A percentile compares a stretch with the other conserved stretches of the same genome.
Conservation (phyloP, 2,797 vertebrate species). For the Premnoplex brunnescens region DNA sequence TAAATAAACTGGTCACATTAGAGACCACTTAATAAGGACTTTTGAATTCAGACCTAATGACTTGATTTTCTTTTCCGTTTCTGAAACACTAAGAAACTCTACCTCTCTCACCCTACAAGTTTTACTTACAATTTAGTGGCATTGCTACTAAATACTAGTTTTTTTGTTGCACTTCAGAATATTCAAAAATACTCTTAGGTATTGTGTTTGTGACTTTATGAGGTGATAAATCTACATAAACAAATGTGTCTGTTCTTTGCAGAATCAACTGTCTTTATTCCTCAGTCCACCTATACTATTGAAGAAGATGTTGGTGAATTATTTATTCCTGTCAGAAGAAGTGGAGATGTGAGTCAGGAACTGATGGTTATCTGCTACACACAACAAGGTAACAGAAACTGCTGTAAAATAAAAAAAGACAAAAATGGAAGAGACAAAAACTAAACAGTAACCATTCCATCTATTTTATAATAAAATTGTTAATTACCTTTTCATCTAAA, state of each 20-base stretch:
- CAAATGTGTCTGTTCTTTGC: conserved; percentile 29
- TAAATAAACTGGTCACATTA: not conserved
- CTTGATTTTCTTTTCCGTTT: not conserved
- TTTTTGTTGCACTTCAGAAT: not conserved
- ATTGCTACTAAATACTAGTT: not conserved
- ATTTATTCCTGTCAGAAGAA: conserved; percentile 88
- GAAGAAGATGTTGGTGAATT: conserved; percentile 91
- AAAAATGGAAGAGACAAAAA: not conserved
- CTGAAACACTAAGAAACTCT: not conserved
- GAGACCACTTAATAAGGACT: not conserved
- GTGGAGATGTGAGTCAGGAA: conserved; percentile 89
- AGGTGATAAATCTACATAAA: not conserved
- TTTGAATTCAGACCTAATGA: not conserved
- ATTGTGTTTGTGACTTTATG: not conserved
- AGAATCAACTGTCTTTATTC: conserved; percentile 93
- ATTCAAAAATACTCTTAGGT: not conserved
- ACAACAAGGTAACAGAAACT: conserved; percentile 83
- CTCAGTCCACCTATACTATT: conserved; percentile 80
- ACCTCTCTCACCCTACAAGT: not conserved
- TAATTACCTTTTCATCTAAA: not conserved
- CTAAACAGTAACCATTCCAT: not conserved
- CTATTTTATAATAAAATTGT: not conserved
- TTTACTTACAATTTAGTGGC: not conserved
- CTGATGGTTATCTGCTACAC: conserved; percentile 94
- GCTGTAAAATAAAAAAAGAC: not conserved